phyloP scores from a whole-genome alignment of 2,888 invertebrate genomes.

The Pristionchus japonicus region DNA sequence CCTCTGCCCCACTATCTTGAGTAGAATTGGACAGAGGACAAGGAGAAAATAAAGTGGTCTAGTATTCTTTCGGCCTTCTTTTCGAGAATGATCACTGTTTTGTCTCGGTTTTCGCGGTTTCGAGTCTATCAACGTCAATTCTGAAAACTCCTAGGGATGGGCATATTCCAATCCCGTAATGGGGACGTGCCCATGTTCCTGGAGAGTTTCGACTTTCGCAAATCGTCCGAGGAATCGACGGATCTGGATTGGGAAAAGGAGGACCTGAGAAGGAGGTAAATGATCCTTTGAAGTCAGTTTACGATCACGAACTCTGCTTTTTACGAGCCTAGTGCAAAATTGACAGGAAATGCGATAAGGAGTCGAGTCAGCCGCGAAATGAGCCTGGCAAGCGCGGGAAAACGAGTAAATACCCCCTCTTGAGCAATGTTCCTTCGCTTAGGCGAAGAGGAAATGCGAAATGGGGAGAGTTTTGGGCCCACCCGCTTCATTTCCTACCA shows the following conservation, averaged over 20 bases:
- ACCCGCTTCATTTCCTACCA: not conserved
- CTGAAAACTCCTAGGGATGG: not conserved
- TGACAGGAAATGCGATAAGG: conserved; percentile 19
- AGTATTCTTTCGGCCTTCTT: not conserved
- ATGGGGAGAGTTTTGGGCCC: not conserved
- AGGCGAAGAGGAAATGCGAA: not conserved
- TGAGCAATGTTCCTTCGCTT: not conserved
- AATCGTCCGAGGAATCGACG: not conserved
- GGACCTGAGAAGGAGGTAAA: not conserved
- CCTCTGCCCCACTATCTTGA: conserved; percentile 14
- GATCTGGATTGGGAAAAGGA: not conserved
- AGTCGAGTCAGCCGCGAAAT: not conserved
- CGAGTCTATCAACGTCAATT: not conserved
- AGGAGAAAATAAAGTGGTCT: not conserved
- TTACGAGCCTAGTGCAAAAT: conserved; percentile 9
- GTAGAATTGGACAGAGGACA: not conserved
- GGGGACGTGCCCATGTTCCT: conserved; percentile 39
- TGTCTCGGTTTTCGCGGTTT: not conserved
- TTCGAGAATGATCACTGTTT: not conserved
- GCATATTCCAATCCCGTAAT: conserved; percentile 30
- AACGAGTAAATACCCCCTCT: not conserved
- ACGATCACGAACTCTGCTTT: not conserved
- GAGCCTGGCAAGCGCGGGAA: not conserved
- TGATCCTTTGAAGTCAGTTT: not conserved
- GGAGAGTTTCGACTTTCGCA: conserved; percentile 4